Base-by-base conservation (phyloP, 1,140 invertebrate genomes). In the Caenorhabditis elegans region DNA sequence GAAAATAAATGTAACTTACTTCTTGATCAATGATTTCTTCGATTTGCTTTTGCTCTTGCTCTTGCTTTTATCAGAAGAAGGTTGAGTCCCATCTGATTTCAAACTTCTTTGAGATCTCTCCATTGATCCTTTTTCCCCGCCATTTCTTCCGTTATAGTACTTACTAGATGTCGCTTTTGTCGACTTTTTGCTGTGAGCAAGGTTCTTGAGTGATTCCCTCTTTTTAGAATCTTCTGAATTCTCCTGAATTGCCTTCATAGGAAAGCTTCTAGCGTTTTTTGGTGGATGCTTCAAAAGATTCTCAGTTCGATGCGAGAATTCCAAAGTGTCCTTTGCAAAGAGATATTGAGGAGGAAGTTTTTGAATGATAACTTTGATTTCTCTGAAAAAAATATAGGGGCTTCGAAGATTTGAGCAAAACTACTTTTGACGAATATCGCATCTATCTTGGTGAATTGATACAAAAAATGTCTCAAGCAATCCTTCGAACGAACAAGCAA, bases 41-140 rank as follows among this genome's bases (percentile, higher is more conserved):
- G 55, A 34, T n/a, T 60, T 60, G 55, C 55, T 60, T 17, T 60
- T 60, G 17, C 55, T 70, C 60, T 70, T 70, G n/a, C 60, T 70
- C 34, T 70, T 70, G n/a, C 60, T 70, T 34, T 70, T 70, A 1
- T 70, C 60, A 19, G 60, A 70, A 19, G 31, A 39, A 3, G 17
- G 34, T 8, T 39, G 31, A 6, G 31, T 39, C 10, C 4, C 24
- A 22, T 60, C 53, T 3, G 53, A 60, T 34, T 31, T 31, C 53
- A 60, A 34, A 34, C 53, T 39, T 70, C 34, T 39, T 15, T 8
- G 34, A n/a, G 1, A 13, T 70, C 28, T 70, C 3, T 43, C 19
- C 34, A 13, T 19, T 70, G 13, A 22, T 70, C 60, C 34, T 39
- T 70, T 70, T 34, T 2, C 60, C 19, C 43, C 60, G 10, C 8